Base-by-base conservation (phyloP, 1,140 invertebrate genomes). In the Globodera rostochiensis region DNA sequence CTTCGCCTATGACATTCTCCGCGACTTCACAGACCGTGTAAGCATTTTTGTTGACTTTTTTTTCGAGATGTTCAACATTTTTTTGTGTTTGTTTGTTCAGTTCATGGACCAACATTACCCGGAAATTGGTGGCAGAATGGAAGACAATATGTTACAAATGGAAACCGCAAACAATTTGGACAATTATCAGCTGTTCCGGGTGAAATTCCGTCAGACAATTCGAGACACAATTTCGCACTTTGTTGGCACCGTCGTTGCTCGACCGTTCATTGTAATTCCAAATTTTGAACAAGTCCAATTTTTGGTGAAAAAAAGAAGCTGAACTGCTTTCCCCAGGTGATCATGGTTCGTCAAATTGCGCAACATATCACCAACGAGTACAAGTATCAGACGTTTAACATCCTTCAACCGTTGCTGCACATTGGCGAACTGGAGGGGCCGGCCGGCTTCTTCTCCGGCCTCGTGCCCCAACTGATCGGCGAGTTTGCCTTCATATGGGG, bases 281-380 rank as follows among this genome's bases (percentile, higher is more conserved):
- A 36, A 36, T 36, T 36, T 25, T 25, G 25, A 25, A 36, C 36
- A 25, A n/a, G n/a, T 36, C 3, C 1, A 36, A 2, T 36, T 36
- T 36, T 36, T 36, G 36, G 36, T 36, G 36, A 2, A 36, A 36
- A 36, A 36, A 36, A 36, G 25, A 36, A 2, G 36, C 36, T 36
- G 36, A 36, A 36, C 36, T 36, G 50, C 50, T 7, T 13, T 5
- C 50, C 50, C 19, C 5, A 64, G 57, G 88, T 89, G 0, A 53
- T 87, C n/a, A 84, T 88, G 82, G 77, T 86, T 19, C 88, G 88
- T 57, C 84, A 90, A 82, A 85, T 89, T 46, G 88, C 88, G 46
- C 88, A 89, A 81, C 67, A 86, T 21, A 88, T 89, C 69, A 87
- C 88, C 13, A 69, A 78, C 36, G 88, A 89, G 71, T 64, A 57